Conservation (phyloP, 1,140 invertebrate genomes). For the Pemphigus obesinymphae region DNA sequence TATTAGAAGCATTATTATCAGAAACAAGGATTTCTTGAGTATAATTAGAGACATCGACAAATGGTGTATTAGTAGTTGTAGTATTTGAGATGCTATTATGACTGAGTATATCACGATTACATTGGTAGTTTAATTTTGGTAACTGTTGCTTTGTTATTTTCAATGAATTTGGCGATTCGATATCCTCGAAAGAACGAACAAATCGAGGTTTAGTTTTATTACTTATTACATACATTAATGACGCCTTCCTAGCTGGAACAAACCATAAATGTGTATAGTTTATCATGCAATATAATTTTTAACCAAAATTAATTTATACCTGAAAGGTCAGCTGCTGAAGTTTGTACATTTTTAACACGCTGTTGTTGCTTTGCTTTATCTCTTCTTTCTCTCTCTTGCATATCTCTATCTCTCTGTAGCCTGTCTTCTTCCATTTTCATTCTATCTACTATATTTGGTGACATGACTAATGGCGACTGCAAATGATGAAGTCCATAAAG, state of each 20-base stretch:
- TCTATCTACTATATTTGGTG: constrained; percentile 47
- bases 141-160: constrained; percentile 18
- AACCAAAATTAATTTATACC: constrained; percentile 28
- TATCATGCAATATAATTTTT: not conserved
- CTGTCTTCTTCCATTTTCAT: constrained; percentile 65
- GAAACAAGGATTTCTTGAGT: not conserved
- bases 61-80: not conserved
- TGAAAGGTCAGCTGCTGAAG: constrained; percentile 43
- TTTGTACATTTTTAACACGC: constrained; percentile 44
- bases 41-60: not conserved
- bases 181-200: constrained; percentile 55
- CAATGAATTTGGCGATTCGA: constrained; percentile 46
- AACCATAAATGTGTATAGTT: constrained; percentile 46
- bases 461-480: constrained; percentile 59
- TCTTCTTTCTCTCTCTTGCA: constrained; percentile 56
- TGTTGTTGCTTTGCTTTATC: constrained; percentile 48
- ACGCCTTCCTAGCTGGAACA: constrained; percentile 57
- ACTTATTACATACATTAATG: constrained; percentile 44
- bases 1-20: not conserved
- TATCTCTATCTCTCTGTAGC: constrained; percentile 57
- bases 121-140: constrained; percentile 17
- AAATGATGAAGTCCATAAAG: constrained; percentile 54
- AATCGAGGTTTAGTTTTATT: constrained; percentile 50
- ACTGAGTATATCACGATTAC: not conserved
- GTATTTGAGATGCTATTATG: not conserved